Evolutionary conservation across 1,140 invertebrate genomes (phyloP).

Genomic region (Trissolcus basalis): DNA sequence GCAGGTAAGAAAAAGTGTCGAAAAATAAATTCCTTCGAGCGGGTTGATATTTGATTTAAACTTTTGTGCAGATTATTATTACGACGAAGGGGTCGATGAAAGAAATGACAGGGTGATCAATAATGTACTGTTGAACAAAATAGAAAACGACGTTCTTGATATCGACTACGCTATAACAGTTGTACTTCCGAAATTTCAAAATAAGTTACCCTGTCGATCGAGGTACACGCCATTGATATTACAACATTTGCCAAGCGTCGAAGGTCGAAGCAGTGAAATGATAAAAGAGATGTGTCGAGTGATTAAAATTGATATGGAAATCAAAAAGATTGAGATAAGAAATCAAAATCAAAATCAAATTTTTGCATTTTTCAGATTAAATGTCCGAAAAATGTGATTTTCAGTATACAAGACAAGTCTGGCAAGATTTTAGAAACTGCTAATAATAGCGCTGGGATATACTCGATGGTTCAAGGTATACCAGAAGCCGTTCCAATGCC

Average conservation of each 20-base stretch:
- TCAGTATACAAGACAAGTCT: conserved; percentile 75
- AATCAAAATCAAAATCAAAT: neutral
- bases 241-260: conserved; percentile 68
- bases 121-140: neutral
- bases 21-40: too few relatives aligned
- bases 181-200: conserved; percentile 71
- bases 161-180: conserved; percentile 31
- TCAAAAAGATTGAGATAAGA: neutral
- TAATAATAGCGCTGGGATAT: conserved; percentile 80
- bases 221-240: conserved; percentile 74
- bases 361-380: conserved; percentile 65
- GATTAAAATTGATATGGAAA: conserved; percentile 26
- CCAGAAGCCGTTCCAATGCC: conserved; percentile 72
- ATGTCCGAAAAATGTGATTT: conserved; percentile 75
- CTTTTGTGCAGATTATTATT: conserved; percentile 12
- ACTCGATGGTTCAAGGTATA: conserved; percentile 76
- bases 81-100: conserved; percentile 5
- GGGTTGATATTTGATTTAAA: too few relatives aligned
- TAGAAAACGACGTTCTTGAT: conserved; percentile 8
- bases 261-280: conserved; percentile 77
- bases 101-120: neutral
- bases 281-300: conserved; percentile 79
- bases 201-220: conserved; percentile 80
- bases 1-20: too few relatives aligned
- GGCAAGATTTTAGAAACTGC: conserved; percentile 78